Base-by-base conservation (phyloP, 2,797 vertebrate genomes). In the Coilia nasus region DNA sequence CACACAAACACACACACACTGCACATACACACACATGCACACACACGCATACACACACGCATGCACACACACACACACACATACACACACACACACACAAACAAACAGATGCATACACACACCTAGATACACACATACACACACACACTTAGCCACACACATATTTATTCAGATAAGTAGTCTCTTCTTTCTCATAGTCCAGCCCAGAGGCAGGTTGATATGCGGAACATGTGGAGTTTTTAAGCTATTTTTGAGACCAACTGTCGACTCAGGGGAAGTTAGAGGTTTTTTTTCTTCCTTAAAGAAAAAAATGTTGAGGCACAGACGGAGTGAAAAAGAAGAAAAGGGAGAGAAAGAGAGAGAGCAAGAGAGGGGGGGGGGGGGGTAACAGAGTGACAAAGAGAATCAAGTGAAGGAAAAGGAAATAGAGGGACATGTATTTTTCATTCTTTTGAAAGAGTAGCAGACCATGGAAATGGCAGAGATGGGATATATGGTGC, bases 291-390 rank as follows among this genome's bases (percentile, higher is more conserved):
- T 67, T 67, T 31, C 11, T 31, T 67, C 12, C 31, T 31, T 71
- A 31, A 71, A 71, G 25, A 5, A 41, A 71, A 71, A 71, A 31
- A 17, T 71, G 64, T 31, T 71, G 28, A 71, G 28, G 12, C 64
- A 25, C 28, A 12, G 60, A 64, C 12, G 62, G 62, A 64, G 62
- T 31, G 64, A 71, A 31, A 15, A 71, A 6, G 10, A 71, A 12
- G 5, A 41, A 41, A 41, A 41, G 25, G 14, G 25, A 64, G 23
- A 25, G 89, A 82, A 88, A 91, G 91, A 9, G 87, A 89, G 86
- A 88, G 41, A 60, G 56, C 10, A 15, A 88, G 78, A 82, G 83
- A 84, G 81, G 75, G 89, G 89, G 90, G 88, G 88, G 88, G 89
- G 86, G 90, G 89, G 88, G 85, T 50, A 71, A 15, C 31, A 71